phyloP scores from a whole-genome alignment of 2,113 vertebrate species.

The Carassius carassius region DNA sequence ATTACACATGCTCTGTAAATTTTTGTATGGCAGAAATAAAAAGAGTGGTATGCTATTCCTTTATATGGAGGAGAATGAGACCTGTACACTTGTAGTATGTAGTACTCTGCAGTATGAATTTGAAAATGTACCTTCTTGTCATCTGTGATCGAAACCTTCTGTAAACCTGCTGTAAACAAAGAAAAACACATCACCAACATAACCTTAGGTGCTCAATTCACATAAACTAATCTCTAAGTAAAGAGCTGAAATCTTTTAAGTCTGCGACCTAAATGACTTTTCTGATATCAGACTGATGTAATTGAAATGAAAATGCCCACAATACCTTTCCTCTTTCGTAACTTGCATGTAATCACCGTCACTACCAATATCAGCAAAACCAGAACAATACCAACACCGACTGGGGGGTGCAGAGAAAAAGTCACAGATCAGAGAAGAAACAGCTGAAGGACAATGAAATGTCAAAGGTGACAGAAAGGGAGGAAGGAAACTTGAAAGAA shows the following conservation, averaged over 20 bases:
- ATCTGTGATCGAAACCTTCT: not conserved
- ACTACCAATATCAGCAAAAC: constrained; percentile 15
- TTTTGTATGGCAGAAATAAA: no score
- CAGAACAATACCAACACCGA: not conserved
- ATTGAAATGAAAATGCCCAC: not conserved
- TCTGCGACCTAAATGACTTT: not conserved
- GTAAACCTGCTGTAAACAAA: not conserved
- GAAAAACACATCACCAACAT: no score
- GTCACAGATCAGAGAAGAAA: not conserved
- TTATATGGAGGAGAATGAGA: not conserved
- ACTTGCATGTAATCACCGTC: not conserved
- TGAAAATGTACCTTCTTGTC: not conserved
- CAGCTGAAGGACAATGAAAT: not conserved
- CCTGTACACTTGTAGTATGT: not conserved
- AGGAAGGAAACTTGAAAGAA: not conserved
- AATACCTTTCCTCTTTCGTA: constrained; percentile 47
- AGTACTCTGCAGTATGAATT: not conserved
- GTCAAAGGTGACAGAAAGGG: not conserved
- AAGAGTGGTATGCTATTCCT: not conserved
- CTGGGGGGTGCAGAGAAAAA: not conserved
- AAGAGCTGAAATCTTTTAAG: not conserved
- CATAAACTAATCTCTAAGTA: not conserved
- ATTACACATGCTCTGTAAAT: no score
- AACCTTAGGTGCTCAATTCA: no score
- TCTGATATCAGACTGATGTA: not conserved